phyloP scores from a whole-genome alignment of 2,797 vertebrate genomes.

The Taeniopygia guttata region DNA sequence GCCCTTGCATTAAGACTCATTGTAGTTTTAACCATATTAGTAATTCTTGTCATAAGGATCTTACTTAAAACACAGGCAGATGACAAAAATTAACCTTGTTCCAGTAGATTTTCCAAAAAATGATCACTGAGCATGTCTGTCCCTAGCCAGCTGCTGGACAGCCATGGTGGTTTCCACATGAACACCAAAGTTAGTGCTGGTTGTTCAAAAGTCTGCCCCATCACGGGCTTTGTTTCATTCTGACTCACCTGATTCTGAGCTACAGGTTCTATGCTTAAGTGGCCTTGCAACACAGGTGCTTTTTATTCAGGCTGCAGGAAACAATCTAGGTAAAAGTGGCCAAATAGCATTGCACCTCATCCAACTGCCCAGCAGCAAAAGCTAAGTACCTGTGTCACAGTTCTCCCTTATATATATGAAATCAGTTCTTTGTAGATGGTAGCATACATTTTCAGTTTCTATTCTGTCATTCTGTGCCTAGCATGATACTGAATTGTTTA shows the following conservation, averaged over 20 bases:
- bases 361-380: not conserved
- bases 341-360: not conserved
- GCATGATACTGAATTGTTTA: not conserved
- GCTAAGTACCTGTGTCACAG: not conserved
- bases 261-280: not conserved
- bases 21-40: not conserved
- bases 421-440: not conserved
- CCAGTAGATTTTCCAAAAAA: not conserved
- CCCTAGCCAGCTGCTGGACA: not conserved
- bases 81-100: not conserved
- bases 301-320: not conserved
- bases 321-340: not conserved
- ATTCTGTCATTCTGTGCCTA: not conserved
- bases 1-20: not conserved
- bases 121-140: not conserved
- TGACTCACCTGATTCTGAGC: not conserved
- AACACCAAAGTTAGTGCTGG: not conserved
- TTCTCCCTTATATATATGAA: not conserved
- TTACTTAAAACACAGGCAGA: not conserved
- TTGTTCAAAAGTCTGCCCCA: not conserved
- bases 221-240: not conserved
- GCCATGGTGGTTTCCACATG: not conserved
- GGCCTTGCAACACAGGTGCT: not conserved
- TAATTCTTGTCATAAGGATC: not conserved
- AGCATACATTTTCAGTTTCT: not conserved